Percentiles rank a stretch among this genome's conserved stretches.
phyloP scores from a whole-genome alignment of 2,888 invertebrate genomes.

The Himalopsyche kuldschensis region DNA sequence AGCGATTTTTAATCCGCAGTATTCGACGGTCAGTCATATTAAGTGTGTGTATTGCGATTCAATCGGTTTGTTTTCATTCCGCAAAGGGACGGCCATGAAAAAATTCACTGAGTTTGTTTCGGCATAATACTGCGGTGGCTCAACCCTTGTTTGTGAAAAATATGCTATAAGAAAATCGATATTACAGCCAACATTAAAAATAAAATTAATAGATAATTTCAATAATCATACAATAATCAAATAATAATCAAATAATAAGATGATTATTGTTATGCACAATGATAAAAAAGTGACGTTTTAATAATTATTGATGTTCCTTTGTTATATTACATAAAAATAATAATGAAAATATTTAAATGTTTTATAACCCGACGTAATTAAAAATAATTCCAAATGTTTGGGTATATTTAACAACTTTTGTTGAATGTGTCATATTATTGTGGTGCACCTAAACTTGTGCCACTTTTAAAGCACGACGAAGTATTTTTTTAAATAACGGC shows the following conservation, averaged over 20 bases:
- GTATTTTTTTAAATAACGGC: background rate
- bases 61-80: background rate
- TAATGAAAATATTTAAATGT: background rate
- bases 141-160: background rate
- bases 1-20: background rate
- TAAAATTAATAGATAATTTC: background rate
- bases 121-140: background rate
- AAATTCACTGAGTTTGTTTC: background rate
- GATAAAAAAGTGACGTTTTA: too few species aligned
- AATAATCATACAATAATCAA: too few species aligned
- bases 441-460: background rate
- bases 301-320: too few species aligned
- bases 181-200: background rate
- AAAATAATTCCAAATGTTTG: too few species aligned
- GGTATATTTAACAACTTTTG: too few species aligned
- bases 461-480: background rate
- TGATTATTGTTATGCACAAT: too few species aligned
- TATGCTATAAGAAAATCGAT: background rate
- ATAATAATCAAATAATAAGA: too few species aligned
- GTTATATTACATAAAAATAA: too few species aligned
- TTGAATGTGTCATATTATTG: background rate
- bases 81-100: background rate
- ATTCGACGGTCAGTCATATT: slow-evolving; percentile 3
- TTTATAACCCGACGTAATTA: background rate
- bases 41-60: background rate